phyloP scores from a whole-genome alignment of 2,113 vertebrate species.

The Ifrita kowaldi region DNA sequence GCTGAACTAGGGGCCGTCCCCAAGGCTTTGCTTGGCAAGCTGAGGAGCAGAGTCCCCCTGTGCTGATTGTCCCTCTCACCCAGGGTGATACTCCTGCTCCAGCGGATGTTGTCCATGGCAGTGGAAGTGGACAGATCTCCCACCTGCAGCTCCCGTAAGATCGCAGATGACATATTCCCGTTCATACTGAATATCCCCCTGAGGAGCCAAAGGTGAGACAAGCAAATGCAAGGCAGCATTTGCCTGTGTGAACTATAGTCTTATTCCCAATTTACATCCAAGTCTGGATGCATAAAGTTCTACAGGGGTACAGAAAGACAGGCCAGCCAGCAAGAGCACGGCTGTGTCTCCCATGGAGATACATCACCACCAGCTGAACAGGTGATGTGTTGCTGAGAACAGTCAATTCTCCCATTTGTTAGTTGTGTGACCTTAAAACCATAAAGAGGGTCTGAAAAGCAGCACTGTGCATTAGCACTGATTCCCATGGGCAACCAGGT shows the following conservation, averaged over 20 bases:
- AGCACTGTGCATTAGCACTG: neutral
- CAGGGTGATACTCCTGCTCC: constrained; percentile 84
- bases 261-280: neutral
- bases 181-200: constrained; percentile 75
- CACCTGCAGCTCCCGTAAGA: constrained; percentile 81
- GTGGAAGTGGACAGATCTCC: constrained; percentile 90
- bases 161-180: constrained; percentile 82
- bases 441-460: neutral
- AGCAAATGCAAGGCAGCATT: neutral
- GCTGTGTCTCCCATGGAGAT: neutral
- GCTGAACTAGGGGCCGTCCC: neutral
- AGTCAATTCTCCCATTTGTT: neutral
- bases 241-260: neutral
- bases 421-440: neutral
- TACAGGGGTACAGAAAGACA: neutral
- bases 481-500: neutral
- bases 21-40: neutral
- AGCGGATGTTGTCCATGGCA: constrained; percentile 87
- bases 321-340: neutral
- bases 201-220: constrained; percentile 83
- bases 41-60: neutral
- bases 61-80: neutral
- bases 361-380: neutral
- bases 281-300: neutral
- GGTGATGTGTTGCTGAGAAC: neutral